Percentiles rank a stretch among this genome's conserved stretches.
Evolutionary conservation across 2,888 invertebrate genomes (phyloP).

Genomic region (Bembecia ichneumoniformis): DNA sequence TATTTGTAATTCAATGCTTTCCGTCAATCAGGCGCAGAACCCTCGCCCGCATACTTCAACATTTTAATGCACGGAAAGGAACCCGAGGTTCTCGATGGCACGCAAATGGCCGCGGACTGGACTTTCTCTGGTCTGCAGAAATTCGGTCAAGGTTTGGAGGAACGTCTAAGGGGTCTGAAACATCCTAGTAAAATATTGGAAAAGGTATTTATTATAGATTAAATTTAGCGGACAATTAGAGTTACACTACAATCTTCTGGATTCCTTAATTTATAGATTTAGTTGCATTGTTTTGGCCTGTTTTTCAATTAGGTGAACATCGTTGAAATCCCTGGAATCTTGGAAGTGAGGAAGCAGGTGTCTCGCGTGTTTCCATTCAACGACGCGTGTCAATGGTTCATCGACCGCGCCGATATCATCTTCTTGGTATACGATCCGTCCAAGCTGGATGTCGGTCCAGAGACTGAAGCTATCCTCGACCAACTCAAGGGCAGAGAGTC

Average conservation of each 20-base stretch:
- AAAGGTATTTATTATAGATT: slow-evolving; percentile 74
- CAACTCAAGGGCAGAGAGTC: slow-evolving; percentile 94
- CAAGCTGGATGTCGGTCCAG: slow-evolving; percentile 94
- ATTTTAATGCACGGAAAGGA: slow-evolving; percentile 91
- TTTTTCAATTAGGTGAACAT: slow-evolving; percentile 82
- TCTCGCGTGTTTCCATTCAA: slow-evolving; percentile 95
- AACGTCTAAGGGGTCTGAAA: slow-evolving; percentile 85
- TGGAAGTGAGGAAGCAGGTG: slow-evolving; percentile 94
- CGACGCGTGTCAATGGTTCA: slow-evolving; percentile 97
- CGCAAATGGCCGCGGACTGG: slow-evolving; percentile 95
- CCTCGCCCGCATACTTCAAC: slow-evolving; percentile 93
- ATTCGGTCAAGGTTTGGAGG: slow-evolving; percentile 94
- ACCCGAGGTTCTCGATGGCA: slow-evolving; percentile 89
- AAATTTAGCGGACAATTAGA: not conserved
- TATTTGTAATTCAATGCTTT: not conserved
- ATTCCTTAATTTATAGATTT: not conserved
- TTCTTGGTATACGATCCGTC: slow-evolving; percentile 96
- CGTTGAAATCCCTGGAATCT: slow-evolving; percentile 95
- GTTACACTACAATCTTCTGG: not conserved
- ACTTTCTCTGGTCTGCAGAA: slow-evolving; percentile 94
- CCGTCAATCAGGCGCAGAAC: slow-evolving; percentile 85
- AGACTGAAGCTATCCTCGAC: slow-evolving; percentile 94
- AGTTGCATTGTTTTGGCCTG: no score
- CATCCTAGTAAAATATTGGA: slow-evolving; percentile 87
- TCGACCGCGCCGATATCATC: slow-evolving; percentile 95